phyloP scores from a whole-genome alignment of 2,113 vertebrate genomes.

The human (Homo sapiens) region DNA sequence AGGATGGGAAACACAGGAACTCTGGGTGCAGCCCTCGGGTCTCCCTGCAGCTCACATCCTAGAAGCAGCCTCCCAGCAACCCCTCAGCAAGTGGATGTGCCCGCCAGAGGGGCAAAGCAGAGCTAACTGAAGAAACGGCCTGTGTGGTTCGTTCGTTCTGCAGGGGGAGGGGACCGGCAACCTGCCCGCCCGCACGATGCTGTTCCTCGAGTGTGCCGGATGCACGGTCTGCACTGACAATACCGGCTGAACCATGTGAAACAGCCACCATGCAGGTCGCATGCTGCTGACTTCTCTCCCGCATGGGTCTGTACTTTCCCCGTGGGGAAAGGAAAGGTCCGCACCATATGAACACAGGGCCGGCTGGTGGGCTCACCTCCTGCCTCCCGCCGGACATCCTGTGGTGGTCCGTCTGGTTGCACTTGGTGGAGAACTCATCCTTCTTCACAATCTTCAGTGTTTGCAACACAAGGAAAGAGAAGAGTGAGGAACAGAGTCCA shows the following conservation, averaged over 20 bases:
- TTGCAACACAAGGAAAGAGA: background rate
- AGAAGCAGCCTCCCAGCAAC: background rate
- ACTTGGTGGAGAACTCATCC: slow-evolving; percentile 98
- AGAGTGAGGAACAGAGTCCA: background rate
- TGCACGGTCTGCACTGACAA: background rate
- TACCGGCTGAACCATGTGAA: fast-evolving
- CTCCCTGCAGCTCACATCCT: background rate
- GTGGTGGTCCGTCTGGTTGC: slow-evolving; percentile 98
- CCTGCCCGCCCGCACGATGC: fast-evolving
- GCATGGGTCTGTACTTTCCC: fast-evolving
- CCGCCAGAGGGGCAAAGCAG: fast-evolving
- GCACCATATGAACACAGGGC: background rate
- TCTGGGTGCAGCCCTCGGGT: background rate
- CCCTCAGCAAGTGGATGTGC: fast-evolving
- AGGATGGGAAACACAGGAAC: background rate
- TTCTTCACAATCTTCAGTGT: slow-evolving; percentile 92
- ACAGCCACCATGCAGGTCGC: background rate
- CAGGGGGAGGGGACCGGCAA: fast-evolving
- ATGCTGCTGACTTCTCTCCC: fast-evolving
- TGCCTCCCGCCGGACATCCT: slow-evolving; percentile 98
- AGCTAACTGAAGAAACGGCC: background rate
- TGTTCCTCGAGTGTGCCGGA: background rate
- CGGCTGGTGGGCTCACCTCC: slow-evolving; percentile 86
- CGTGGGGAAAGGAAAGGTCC: background rate
- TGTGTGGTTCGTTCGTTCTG: too few relatives aligned